These are phyloP conservation scores for Caenorhabditis angaria DNA, from an alignment of 2,888 invertebrate genomes.

Conservation along the genomic window DNA sequence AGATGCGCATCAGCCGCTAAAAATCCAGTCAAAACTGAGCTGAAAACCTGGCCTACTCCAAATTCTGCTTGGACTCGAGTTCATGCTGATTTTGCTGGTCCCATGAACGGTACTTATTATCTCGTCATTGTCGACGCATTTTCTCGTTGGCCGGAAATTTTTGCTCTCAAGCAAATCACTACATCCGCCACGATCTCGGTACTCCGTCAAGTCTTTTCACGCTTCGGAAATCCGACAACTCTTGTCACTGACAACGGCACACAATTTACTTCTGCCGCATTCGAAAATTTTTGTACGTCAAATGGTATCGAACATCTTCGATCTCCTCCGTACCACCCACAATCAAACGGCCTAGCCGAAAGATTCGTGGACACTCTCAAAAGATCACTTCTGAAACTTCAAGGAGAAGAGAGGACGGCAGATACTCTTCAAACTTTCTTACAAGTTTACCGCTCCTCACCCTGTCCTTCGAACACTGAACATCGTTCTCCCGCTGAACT, in stretches of 20 bases:
- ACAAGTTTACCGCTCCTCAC: conserved; percentile 21
- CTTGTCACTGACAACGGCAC: conserved; percentile 71
- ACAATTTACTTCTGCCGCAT: conserved; percentile 38
- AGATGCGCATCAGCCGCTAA: conserved; percentile 46
- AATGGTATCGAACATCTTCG: conserved; percentile 25
- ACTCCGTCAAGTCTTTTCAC: conserved; percentile 52
- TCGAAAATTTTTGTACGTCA: conserved; percentile 26
- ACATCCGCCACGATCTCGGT: conserved; percentile 43
- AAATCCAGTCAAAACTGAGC: conserved; percentile 46
- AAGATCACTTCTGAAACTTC: not conserved
- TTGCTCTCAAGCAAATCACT: conserved; percentile 20
- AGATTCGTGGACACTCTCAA: conserved; percentile 32
- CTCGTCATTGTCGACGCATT: conserved; percentile 73
- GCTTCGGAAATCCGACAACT: conserved; percentile 59
- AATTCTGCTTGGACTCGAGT: conserved; percentile 71
- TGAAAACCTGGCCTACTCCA: conserved; percentile 66
- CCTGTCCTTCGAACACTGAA: conserved; percentile 12
- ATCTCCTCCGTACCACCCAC: conserved; percentile 50
- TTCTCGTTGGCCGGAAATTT: conserved; percentile 74
- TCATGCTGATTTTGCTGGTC: conserved; percentile 74
- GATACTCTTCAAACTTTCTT: conserved; percentile 29
- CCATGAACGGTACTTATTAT: conserved; percentile 65
- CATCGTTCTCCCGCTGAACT: conserved; percentile 30
- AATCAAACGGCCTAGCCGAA: conserved; percentile 56
- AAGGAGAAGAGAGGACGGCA: conserved; percentile 7